phyloP scores from a whole-genome alignment of 2,797 vertebrate genomes.

The Mormyrus hasselquistii region DNA sequence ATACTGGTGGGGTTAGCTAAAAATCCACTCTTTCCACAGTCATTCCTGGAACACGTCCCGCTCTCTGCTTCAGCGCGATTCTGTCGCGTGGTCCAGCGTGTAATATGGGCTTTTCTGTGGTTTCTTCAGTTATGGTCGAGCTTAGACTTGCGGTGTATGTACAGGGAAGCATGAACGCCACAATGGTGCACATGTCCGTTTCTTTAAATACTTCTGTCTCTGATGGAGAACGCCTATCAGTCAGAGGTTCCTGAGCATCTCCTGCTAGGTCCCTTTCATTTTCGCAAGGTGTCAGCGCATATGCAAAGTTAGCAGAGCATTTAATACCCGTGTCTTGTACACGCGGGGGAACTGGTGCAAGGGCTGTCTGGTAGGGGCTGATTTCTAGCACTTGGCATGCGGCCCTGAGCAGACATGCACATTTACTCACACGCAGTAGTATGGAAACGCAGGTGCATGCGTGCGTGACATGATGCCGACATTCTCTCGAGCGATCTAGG shows the following conservation, averaged over 20 bases:
- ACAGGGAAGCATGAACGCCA: neutral
- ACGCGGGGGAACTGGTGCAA: neutral
- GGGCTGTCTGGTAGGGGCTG: neutral
- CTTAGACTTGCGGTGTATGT: neutral
- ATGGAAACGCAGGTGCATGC: neutral
- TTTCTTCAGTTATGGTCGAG: neutral
- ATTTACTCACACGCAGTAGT: neutral
- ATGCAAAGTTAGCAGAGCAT: neutral
- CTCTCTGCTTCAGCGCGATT: neutral
- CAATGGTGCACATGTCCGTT: neutral
- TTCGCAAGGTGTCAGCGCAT: neutral
- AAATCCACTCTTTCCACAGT: neutral
- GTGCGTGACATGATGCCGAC: neutral
- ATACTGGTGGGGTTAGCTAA: conserved; percentile 46
- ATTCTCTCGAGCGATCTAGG: neutral
- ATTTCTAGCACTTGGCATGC: neutral
- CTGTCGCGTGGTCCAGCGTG: neutral
- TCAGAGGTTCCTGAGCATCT: neutral
- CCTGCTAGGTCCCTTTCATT: neutral
- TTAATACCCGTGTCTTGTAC: neutral
- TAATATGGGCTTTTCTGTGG: neutral
- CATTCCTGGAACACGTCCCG: neutral
- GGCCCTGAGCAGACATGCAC: neutral
- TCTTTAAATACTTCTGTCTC: neutral
- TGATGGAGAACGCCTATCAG: neutral